Evolutionary conservation across 2,797 vertebrate species (phyloP).

Genomic region (Siniperca obscura): DNA sequence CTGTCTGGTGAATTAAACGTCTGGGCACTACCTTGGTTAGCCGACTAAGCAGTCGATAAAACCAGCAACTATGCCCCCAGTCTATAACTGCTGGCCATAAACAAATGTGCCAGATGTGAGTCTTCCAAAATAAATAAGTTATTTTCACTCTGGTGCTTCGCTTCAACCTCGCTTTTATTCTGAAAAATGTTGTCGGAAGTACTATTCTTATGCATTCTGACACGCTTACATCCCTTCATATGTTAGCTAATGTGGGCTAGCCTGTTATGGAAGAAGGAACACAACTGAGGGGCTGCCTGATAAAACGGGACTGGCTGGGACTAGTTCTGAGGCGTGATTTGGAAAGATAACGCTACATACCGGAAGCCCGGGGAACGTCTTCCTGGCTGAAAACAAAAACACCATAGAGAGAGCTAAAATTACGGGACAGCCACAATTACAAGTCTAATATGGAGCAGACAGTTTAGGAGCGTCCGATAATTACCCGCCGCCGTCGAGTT

Average conservation of each 20-base stretch:
- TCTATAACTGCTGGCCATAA: not conserved
- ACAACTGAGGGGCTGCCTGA: constrained; percentile 24
- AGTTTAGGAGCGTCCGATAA: constrained; percentile 42
- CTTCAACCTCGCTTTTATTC: constrained; percentile 35
- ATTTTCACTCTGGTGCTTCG: not conserved
- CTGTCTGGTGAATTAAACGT: not conserved
- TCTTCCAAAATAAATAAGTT: not conserved
- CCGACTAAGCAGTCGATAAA: not conserved
- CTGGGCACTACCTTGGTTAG: not conserved
- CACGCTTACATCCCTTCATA: not conserved
- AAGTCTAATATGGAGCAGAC: constrained; percentile 62
- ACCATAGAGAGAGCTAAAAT: constrained; percentile 23
- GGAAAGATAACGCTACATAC: constrained; percentile 60
- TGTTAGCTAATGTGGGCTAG: constrained; percentile 48
- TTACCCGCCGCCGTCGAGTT: constrained; percentile 38
- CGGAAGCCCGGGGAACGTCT: constrained; percentile 55
- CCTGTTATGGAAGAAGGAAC: constrained; percentile 68
- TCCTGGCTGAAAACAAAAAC: constrained; percentile 59
- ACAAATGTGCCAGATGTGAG: not conserved
- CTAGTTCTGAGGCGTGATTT: constrained; percentile 60
- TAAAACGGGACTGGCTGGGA: constrained; percentile 52
- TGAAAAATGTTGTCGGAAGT: constrained; percentile 46
- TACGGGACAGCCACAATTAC: constrained; percentile 35
- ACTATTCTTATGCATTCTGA: rapidly evolving
- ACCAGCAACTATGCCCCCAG: too few relatives aligned